These are phyloP conservation scores for Thymelicus lineola DNA, from an alignment of 2,888 invertebrate species.

Conservation along the genomic window DNA sequence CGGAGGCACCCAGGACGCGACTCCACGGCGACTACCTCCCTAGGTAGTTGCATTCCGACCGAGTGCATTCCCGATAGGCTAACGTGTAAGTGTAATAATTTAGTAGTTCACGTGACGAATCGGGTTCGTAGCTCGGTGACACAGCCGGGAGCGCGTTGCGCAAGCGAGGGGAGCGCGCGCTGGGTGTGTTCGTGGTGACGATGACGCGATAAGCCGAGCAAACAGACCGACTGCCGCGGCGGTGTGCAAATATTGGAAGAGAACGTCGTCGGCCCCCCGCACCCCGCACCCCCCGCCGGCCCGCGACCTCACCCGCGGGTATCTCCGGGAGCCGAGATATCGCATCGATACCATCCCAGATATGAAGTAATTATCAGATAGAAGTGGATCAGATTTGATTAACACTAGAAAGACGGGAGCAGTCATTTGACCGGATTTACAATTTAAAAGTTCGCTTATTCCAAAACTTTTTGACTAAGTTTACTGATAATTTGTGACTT, in stretches of 20 bases:
- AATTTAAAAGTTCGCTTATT: too few relatives aligned
- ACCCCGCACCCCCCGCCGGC: constrained; percentile 37
- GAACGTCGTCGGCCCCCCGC: constrained; percentile 53
- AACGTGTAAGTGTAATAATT: neutral
- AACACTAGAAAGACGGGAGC: too few relatives aligned
- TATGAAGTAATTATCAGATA: constrained; percentile 81
- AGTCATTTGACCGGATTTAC: too few relatives aligned
- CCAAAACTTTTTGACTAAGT: too few relatives aligned
- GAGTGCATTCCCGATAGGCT: constrained; percentile 12
- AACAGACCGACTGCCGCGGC: constrained; percentile 63
- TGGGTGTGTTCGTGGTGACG: constrained; percentile 64
- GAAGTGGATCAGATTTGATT: constrained; percentile 76
- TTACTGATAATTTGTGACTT: too few relatives aligned
- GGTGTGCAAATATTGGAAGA: constrained; percentile 70
- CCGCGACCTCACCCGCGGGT: constrained; percentile 31
- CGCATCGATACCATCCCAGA: constrained; percentile 72
- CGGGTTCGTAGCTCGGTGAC: constrained; percentile 1
- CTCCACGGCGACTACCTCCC: constrained; percentile 40
- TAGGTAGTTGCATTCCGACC: too few relatives aligned
- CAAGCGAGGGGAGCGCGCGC: constrained; percentile 43
- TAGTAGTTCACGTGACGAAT: constrained; percentile 14
- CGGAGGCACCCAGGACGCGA: neutral
- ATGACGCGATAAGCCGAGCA: constrained; percentile 67
- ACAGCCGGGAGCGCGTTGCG: constrained; percentile 25
- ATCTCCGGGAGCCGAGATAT: constrained; percentile 65